These are phyloP conservation scores for Gryllus longicercus DNA, from an alignment of 2,888 invertebrate genomes.

Conservation along the genomic window DNA sequence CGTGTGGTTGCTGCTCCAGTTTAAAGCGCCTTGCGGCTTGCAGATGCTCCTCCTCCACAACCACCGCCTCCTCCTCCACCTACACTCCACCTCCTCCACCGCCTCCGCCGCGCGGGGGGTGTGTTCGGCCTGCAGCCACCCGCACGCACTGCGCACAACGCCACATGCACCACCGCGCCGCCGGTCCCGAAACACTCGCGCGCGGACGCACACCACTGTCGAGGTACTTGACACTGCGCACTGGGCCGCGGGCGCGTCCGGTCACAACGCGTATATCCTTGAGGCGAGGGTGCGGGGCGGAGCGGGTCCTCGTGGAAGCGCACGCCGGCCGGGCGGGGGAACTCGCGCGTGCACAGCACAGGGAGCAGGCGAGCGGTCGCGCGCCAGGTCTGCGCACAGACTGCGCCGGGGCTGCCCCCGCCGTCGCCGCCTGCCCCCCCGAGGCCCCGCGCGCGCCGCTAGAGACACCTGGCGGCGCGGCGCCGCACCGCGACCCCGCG, in stretches of 20 bases:
- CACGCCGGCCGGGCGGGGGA: no score
- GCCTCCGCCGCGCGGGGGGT: no score
- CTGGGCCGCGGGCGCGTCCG: background rate
- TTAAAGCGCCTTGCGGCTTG: background rate
- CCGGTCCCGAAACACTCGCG: background rate
- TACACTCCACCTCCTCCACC: background rate
- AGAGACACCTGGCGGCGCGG: constrained; percentile 9
- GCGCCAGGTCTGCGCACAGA: background rate
- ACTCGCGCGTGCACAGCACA: no score
- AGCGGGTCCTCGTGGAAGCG: no score
- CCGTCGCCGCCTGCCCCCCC: background rate
- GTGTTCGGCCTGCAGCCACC: no score
- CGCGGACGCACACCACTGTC: no score
- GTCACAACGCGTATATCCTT: no score
- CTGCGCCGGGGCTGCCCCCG: background rate
- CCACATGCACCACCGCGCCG: background rate
- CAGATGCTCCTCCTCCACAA: background rate
- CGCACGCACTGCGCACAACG: background rate
- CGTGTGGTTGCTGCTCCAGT: background rate
- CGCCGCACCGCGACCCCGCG: background rate
- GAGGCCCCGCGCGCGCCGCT: background rate
- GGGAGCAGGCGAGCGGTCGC: background rate
- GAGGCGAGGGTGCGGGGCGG: no score
- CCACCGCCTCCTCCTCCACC: background rate
- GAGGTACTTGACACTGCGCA: no score